Conservation (phyloP, 2,113 vertebrate species). For the Cygnus buccinator region DNA sequence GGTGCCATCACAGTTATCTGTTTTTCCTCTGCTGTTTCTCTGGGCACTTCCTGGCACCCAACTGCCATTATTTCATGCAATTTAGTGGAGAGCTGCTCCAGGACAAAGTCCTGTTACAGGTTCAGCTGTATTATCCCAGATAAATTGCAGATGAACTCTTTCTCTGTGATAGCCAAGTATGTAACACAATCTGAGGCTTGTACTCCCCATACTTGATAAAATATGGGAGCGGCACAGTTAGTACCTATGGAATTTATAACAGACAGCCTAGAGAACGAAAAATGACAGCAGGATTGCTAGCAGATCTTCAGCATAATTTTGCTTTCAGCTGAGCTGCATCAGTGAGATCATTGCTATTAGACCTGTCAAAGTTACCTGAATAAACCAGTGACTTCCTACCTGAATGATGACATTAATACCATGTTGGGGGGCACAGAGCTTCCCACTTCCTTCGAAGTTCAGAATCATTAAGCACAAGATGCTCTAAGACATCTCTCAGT, state of each 20-base stretch:
- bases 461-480: background rate
- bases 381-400: background rate
- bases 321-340: background rate
- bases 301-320: background rate
- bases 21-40: background rate
- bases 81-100: background rate
- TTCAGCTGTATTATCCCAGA: background rate
- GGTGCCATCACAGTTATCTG: background rate
- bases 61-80: background rate
- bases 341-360: background rate
- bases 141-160: background rate
- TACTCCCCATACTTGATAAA: background rate
- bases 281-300: background rate
- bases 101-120: background rate
- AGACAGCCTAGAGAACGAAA: background rate
- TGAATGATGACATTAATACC: no score
- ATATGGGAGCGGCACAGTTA: fast-evolving
- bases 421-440: background rate
- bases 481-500: background rate
- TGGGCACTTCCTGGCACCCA: background rate
- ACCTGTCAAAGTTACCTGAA: background rate
- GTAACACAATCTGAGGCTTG: background rate
- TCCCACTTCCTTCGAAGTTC: background rate
- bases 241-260: background rate
- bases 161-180: background rate